Base-by-base conservation (phyloP, 2,888 invertebrate species). In the Polyommatus icarus region DNA sequence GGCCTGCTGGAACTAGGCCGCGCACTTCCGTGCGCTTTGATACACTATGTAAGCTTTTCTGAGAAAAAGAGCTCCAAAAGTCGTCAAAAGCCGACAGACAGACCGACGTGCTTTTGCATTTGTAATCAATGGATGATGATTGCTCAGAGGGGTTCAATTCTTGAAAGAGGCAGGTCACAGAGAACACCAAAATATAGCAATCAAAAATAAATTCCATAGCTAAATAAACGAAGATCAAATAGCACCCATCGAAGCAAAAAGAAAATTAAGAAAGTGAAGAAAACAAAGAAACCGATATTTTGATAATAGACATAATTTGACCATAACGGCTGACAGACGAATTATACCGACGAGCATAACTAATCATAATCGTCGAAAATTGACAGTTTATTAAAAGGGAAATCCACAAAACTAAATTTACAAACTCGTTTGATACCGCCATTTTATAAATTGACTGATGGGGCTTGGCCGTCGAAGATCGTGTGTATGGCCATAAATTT, bases 401-500 rank as follows among this genome's bases (percentile, higher is more conserved):
- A 67, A 67, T 32, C 67, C 15, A 67, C 29, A 32, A 67, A 67
- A 67, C 29, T 67, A 15, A 61, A 67, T 29, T 15, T 67, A 24
- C 3, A 67, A 67, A 67, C 67, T 18, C 18, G 67, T 67, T 67
- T 29, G 10, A 32, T 67, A 32, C 1, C 20, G 20, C 8, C 4
- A 8, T 59, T 59, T 59, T 24, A 12, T 12, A 67, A 67, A 24
- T 29, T 67, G 67, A 67, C 29, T 67, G 29, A 67, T 67, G 67
- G 67, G 67, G 15, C 29, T 67, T 32, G 67, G 67, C 67, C 10
- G 67, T 67, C 67, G 15, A 67, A 67, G 15, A 29, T 32, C 29
- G 67, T 67, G 67, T 29, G 67, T 67, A 67, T 67, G 29, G 67
- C 67, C 67, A 67, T 67, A 67, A 67, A 67, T 67, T 29, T 67